A percentile compares a stretch with the other conserved stretches of the same genome.
These are phyloP conservation scores for Acropternis orthonyx DNA, from an alignment of 2,797 vertebrate species.

Conservation along the genomic window DNA sequence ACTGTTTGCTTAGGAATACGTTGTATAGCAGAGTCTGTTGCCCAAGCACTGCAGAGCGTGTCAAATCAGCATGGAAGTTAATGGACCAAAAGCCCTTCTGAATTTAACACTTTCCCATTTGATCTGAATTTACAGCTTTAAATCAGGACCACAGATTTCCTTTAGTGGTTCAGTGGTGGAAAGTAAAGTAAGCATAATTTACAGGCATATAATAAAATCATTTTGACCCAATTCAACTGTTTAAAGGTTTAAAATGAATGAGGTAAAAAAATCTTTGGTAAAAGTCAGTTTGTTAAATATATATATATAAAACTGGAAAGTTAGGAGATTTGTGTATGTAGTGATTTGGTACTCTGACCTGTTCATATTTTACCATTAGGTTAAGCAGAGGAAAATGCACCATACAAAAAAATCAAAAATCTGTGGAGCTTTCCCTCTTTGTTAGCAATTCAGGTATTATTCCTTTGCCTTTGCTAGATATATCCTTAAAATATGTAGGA, in stretches of 20 bases:
- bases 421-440: neutral
- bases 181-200: conserved; percentile 1
- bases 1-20: conserved; percentile 77
- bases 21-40: conserved; percentile 70
- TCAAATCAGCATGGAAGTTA: conserved; percentile 77
- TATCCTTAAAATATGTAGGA: neutral
- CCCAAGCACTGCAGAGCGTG: conserved; percentile 68
- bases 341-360: neutral
- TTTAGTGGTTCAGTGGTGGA: neutral
- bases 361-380: neutral
- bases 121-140: conserved; percentile 71
- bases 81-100: conserved; percentile 74
- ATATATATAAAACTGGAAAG: neutral
- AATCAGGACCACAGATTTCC: conserved; percentile 12
- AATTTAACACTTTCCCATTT: conserved; percentile 76
- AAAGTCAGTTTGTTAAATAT: neutral
- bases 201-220: neutral
- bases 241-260: neutral
- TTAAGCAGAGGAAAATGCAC: neutral
- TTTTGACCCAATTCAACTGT: conserved; percentile 8
- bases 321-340: neutral
- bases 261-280: neutral
- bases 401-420: fast-evolving
- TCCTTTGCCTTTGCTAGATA: neutral
- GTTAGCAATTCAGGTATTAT: neutral